phyloP scores from a whole-genome alignment of 2,888 invertebrate genomes.

The Trissolcus japonicus region DNA sequence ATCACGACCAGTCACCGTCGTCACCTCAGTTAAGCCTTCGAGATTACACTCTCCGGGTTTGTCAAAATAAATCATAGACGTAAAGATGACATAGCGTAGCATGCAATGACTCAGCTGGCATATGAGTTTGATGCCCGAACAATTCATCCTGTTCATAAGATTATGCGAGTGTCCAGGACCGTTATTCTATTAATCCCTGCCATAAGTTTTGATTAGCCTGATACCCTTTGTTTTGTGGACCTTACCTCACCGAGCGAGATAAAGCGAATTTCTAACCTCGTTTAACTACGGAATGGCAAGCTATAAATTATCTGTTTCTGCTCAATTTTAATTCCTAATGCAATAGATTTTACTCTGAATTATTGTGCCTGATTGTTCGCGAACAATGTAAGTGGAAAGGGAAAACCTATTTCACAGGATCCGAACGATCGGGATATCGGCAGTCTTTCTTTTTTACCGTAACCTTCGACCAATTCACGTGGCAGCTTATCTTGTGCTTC shows the following conservation, averaged over 20 bases:
- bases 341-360: conserved; percentile 55
- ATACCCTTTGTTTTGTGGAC: conserved; percentile 19
- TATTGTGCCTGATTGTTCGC: conserved; percentile 49
- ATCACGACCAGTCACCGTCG: conserved; percentile 62
- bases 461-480: conserved; percentile 46
- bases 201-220: conserved; percentile 40
- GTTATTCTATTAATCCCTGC: conserved; percentile 25
- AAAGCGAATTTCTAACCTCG: conserved; percentile 16
- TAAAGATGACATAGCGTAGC: conserved; percentile 66
- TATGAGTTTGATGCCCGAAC: conserved; percentile 68
- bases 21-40: conserved; percentile 69
- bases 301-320: conserved; percentile 38
- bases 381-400: conserved; percentile 48
- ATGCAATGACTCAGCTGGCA: conserved; percentile 68
- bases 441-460: conserved; percentile 27
- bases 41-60: conserved; percentile 72
- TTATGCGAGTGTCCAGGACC: conserved; percentile 20
- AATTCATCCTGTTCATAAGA: conserved; percentile 43
- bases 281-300: conserved; percentile 17
- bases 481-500: conserved; percentile 45
- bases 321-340: conserved; percentile 57
- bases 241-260: not conserved
- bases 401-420: conserved; percentile 58
- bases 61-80: conserved; percentile 72
- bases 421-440: conserved; percentile 41